Percentiles rank a stretch among this genome's conserved stretches.
phyloP scores from a whole-genome alignment of 1,140 invertebrate genomes.

The Hormaphis cornu region DNA sequence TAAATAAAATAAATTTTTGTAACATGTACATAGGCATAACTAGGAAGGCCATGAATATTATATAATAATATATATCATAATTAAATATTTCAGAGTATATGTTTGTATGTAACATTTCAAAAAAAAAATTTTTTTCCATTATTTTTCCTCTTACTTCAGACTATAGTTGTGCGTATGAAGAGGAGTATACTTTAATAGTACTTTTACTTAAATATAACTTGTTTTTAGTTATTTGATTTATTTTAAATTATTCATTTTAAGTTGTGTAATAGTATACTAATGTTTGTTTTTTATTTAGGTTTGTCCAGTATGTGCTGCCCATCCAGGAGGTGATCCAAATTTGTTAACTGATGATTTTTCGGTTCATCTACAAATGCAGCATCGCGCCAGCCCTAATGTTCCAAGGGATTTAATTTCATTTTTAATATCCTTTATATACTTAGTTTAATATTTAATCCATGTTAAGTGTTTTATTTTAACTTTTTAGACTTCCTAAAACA shows the following conservation, averaged over 20 bases:
- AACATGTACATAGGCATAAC: too few relatives aligned
- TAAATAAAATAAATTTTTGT: too few relatives aligned
- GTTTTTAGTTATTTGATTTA: not conserved
- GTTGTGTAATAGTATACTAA: not conserved
- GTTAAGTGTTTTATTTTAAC: too few relatives aligned
- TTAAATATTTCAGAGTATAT: too few relatives aligned
- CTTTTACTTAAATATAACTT: not conserved
- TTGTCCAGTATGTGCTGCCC: conserved; percentile 90
- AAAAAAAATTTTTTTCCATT: too few relatives aligned
- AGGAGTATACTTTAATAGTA: not conserved
- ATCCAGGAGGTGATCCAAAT: conserved; percentile 93
- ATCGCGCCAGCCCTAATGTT: conserved; percentile 57
- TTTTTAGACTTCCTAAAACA: too few relatives aligned
- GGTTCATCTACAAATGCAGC: conserved; percentile 88
- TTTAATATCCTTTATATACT: conserved; percentile 42
- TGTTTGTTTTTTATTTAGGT: conserved; percentile 49
- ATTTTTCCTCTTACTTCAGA: too few relatives aligned
- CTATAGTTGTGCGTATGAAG: too few relatives aligned
- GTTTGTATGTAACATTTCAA: too few relatives aligned
- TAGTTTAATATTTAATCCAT: not conserved
- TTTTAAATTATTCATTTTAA: not conserved
- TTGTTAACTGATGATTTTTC: conserved; percentile 96
- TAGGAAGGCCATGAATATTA: too few relatives aligned
- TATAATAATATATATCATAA: too few relatives aligned
- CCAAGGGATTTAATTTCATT: conserved; percentile 78